These are phyloP conservation scores for Miniopterus natalensis DNA, from an alignment of 2,113 vertebrate genomes.

Conservation along the genomic window DNA sequence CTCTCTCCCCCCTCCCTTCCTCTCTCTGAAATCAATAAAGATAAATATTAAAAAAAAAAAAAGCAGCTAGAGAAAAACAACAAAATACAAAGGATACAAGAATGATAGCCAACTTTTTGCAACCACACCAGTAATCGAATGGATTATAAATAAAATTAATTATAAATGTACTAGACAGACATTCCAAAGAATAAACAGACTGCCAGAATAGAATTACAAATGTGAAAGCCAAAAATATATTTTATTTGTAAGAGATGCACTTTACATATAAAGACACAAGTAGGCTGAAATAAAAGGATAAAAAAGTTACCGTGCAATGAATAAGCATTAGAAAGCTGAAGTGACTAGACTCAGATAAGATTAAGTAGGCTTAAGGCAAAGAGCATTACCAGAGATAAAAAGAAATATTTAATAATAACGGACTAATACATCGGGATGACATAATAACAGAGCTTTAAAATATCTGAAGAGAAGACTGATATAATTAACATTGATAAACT, in stretches of 20 bases:
- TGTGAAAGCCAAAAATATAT: neutral
- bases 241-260: too few species aligned
- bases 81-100: slow-evolving; percentile 4
- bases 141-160: neutral
- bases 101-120: neutral
- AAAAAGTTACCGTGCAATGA: neutral
- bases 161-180: slow-evolving; percentile 35
- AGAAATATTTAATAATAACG: slow-evolving; percentile 15
- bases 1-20: too few species aligned
- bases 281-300: neutral
- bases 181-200: neutral
- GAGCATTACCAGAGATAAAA: neutral
- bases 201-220: slow-evolving; percentile 32
- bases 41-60: too few species aligned
- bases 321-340: neutral
- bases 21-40: too few species aligned
- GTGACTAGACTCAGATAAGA: neutral
- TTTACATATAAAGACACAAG: too few species aligned
- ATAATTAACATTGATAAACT: neutral
- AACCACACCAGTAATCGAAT: neutral
- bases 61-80: neutral
- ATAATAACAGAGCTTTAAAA: neutral
- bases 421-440: neutral
- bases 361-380: neutral
- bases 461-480: neutral